These are phyloP conservation scores for Psittacula cyanocephala DNA, from an alignment of 2,113 vertebrate species.

Conservation along the genomic window DNA sequence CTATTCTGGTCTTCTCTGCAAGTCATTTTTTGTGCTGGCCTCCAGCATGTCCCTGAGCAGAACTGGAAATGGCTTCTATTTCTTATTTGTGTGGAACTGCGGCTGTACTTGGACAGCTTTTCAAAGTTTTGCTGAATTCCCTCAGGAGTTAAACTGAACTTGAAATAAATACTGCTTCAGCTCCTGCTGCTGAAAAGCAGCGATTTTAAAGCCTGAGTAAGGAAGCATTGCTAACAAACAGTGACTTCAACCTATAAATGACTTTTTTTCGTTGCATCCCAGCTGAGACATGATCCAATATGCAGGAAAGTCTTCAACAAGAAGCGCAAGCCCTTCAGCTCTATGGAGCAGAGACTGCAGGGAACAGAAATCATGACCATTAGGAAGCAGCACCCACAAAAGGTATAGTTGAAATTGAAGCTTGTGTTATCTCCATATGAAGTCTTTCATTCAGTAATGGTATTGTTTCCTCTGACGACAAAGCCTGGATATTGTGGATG, in stretches of 20 bases:
- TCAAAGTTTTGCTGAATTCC: neutral
- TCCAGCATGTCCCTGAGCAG: neutral
- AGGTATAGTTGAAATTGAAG: constrained; percentile 12
- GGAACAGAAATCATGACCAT: constrained; percentile 49
- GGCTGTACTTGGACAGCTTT: neutral
- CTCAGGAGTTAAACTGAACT: neutral
- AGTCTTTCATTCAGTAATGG: neutral
- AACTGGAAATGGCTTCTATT: neutral
- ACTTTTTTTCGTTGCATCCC: neutral
- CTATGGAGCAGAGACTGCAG: constrained; percentile 62
- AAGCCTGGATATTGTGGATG: constrained; percentile 35
- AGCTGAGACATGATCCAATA: constrained; percentile 65
- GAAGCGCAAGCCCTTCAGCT: constrained; percentile 68
- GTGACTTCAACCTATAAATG: neutral
- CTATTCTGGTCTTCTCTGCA: neutral
- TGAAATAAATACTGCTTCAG: neutral
- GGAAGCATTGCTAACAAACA: neutral
- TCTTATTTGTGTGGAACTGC: neutral
- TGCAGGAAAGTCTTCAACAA: constrained; percentile 62
- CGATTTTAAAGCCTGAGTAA: neutral
- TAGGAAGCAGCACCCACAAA: neutral
- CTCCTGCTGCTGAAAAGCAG: neutral
- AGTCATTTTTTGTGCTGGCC: neutral
- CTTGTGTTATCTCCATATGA: neutral
- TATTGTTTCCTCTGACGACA: neutral